Base-by-base conservation (phyloP, 1,140 invertebrate species). In the Periplaneta americana region DNA sequence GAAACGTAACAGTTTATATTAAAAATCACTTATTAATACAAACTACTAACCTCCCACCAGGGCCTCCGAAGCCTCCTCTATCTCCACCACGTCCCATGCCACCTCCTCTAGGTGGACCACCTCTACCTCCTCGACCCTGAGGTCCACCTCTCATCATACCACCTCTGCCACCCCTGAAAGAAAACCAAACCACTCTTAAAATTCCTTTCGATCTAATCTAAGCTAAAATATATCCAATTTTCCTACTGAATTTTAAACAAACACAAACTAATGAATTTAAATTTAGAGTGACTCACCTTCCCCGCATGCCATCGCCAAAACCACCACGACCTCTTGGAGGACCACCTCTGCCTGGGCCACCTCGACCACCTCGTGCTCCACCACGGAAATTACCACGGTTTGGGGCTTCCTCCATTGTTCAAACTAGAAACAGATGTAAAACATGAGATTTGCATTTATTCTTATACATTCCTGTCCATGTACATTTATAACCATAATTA, bases 81-180 rank as follows among this genome's bases (percentile, higher is more conserved):
- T 74, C 79, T 17, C 79, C 79, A n/a, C 79, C 79, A 31, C 79
- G 36, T n/a, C 79, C 48, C 79, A 80, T 80, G 37, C 79, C 48
- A n/a, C 79, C 79, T 22, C 79, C 79, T 13, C 79, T 31, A n/a
- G 79, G 79, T 4, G 79, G 79, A 15, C 79, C 79, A 34, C 79
- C 79, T 74, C 79, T 80, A 48, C 79, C 79, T 22, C 78, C 78
- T 57, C 79, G 39, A 22, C 79, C 79, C 31, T 48, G 79, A 33
- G 48, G 79, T 8, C 79, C 79, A 34, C 79, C 79, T n/a, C 79
- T n/a, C 79, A 80, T 80, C 79, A 80, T 80, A 18, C 79, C 79
- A 31, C 79, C 32, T 6, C 79, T 28, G 9, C 79, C 79, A 32
- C 79, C 79, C 33, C 79, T 80, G 37, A 15, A 80, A 78, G 15